Evolutionary conservation across 53 echinoderm and acorn worm genomes (phyloP), one percentile per base, ranked within the genome.

Genomic region (Hippasteria phrygiana): DNA sequence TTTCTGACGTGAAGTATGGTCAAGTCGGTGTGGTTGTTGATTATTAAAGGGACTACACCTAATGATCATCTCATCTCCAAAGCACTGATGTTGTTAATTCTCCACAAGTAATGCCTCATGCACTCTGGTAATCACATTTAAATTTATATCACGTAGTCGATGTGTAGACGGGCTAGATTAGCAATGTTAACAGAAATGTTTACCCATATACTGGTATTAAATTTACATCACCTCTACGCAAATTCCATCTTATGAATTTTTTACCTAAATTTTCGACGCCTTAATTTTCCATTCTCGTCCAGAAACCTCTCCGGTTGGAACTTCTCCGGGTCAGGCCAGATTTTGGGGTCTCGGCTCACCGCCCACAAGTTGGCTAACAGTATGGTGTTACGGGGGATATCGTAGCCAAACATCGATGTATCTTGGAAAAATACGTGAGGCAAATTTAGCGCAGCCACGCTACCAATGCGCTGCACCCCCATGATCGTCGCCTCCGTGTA

Each of bases 311-410:
- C 90, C 2, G 90, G 90, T 5, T 10, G 38, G 28, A 89, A 89
- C 22, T 70, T 80, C 14, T 89, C 90, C 29, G 90, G 90, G 37
- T 90, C 90, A 1, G 42, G 32, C 90, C 90, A 90, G 8, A 83
- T 36, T 16, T 73, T 53, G 9, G 83, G 73, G 45, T 73, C 73
- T 11, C 73, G 90, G 45, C 53, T 51, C 24, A 90, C 82, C 1
- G 90, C 80, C 67, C 82, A 90, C 41, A 90, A 48, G 45, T 90
- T 90, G 9, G 90, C 40, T 20, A 90, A 31, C 12, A 90, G 34
- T 14, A 83, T n/a, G 46, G 83, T 90, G 17, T 73, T 73, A 75
- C 83, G 84, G 16, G 90, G 90, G 48, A 90, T 83, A 17, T 73
- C 63, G 46, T 73, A 73, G 18, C 90, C 90, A 55, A 38, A 33